Evolutionary conservation across 2,888 invertebrate genomes (phyloP), one percentile per base, ranked within the genome.

Genomic region (Pinctada fucata): DNA sequence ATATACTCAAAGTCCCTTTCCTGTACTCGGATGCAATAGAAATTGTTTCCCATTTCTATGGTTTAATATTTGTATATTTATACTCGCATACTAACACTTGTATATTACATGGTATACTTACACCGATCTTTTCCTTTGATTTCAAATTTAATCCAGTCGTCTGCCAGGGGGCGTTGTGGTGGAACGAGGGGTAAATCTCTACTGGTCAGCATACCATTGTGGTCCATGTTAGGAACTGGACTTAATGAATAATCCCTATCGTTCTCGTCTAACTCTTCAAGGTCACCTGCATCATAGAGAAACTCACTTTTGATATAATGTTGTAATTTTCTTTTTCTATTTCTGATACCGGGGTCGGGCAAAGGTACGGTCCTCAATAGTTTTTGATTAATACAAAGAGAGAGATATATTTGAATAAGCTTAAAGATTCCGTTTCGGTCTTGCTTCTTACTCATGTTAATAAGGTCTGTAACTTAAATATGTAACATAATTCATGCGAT

Each of bases 71-170:
- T 1, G 31, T 31, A 31, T 31, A 31, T 31, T 1, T 1, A 31
- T 31, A 31, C 31, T 31, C 31, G 31, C 1, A 31, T 31, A 31
- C 0, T 31, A 31, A 31, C 31, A 31, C 31, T 31, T 31, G 31
- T 31, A 31, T 31, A 1, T 31, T 31, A 47, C 47, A 10, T 71
- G 10, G 47, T 10, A 45, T 45, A 73, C 72, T 47, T 16, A 74
- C 74, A 47, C 51, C 74, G 48, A 45, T 48, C 65, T 50, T 74
- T 74, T 13, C 74, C 74, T 16, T 74, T 74, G 51, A 74, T 65
- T 10, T 50, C n/a, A 3, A 74, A 64, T 31, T 65, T 66, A 45
- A 66, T 66, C 2, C 65, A 50, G 45, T 74, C 74, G 31, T 74
- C 74, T 51, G 65, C 66, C 5, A 74, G 3, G 10, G 65, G 50